Percentiles rank a stretch among this genome's conserved stretches.
These are phyloP conservation scores for Lampris incognitus DNA, from an alignment of 2,113 vertebrate genomes.

Conservation along the genomic window DNA sequence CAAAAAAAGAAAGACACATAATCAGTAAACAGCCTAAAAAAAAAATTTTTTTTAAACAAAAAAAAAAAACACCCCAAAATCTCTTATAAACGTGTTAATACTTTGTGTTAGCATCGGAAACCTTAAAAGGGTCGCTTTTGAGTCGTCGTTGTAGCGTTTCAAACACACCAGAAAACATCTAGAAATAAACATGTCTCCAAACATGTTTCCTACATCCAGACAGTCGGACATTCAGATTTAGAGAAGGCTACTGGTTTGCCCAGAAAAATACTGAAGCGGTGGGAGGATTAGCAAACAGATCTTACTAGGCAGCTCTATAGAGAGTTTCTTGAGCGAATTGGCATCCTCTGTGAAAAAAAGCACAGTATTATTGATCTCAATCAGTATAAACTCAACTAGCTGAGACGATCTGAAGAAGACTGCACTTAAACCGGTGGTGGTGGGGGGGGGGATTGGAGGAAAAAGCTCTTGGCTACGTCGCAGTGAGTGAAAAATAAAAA, in stretches of 20 bases:
- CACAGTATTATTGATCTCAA: slow-evolving; percentile 70
- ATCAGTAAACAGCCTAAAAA: neutral
- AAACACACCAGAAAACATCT: slow-evolving; percentile 52
- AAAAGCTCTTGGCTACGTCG: too few species aligned
- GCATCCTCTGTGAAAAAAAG: slow-evolving; percentile 83
- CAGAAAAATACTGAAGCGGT: slow-evolving; percentile 40
- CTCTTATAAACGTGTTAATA: slow-evolving; percentile 37
- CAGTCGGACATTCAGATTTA: slow-evolving; percentile 34
- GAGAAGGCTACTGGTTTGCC: slow-evolving; percentile 36
- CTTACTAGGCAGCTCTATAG: slow-evolving; percentile 86
- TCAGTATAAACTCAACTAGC: slow-evolving; percentile 26
- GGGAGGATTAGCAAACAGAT: slow-evolving; percentile 59
- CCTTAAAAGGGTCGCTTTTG: too few species aligned
- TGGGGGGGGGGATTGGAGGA: too few species aligned
- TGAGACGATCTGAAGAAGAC: neutral
- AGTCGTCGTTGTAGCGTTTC: neutral
- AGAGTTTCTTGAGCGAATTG: slow-evolving; percentile 82
- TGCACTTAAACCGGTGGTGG: neutral
- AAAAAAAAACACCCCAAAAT: neutral
- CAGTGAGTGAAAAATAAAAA: neutral
- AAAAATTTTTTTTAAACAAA: neutral
- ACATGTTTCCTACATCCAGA: slow-evolving; percentile 60
- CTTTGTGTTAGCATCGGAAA: too few species aligned
- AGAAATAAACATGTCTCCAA: slow-evolving; percentile 52
- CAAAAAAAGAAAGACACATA: neutral